Evolutionary conservation across 2,113 vertebrate genomes (phyloP).

Genomic region (human): DNA sequence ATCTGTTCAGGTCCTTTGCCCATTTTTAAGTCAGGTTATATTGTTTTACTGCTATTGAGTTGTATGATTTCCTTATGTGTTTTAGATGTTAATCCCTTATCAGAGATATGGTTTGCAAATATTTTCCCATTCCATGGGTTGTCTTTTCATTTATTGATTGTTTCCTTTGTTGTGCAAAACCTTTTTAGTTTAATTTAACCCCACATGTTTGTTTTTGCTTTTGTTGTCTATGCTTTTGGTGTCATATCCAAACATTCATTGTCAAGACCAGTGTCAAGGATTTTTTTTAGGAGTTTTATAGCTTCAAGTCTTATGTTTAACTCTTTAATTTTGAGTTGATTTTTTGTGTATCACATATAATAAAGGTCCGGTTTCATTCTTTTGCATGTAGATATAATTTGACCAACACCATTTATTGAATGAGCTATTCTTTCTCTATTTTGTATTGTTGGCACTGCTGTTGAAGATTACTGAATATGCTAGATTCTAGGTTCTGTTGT

Average conservation of each 20-base stretch:
- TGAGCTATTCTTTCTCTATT: not conserved
- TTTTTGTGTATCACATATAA: not conserved
- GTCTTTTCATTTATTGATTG: not conserved
- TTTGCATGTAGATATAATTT: not conserved
- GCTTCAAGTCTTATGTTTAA: not conserved
- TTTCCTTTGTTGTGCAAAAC: not conserved
- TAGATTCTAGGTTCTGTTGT: not conserved
- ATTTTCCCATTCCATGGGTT: not conserved
- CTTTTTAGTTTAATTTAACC: not conserved
- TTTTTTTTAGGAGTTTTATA: not conserved
- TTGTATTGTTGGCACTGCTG: not conserved
- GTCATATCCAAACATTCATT: not conserved
- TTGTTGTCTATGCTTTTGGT: not conserved
- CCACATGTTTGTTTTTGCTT: not conserved
- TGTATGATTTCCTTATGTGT: not conserved
- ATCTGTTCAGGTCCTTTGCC: not conserved
- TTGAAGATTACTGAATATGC: not conserved
- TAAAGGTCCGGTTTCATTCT: not conserved
- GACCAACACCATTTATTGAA: not conserved
- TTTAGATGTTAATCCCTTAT: not conserved
- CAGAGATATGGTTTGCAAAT: not conserved
- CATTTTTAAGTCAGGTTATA: not conserved
- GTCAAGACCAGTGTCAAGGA: not conserved
- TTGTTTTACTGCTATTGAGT: not conserved
- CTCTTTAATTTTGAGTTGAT: not conserved